Evolutionary conservation across 2,888 invertebrate genomes (phyloP), one percentile per base, ranked within the genome.

Genomic region (Heliconius sara): DNA sequence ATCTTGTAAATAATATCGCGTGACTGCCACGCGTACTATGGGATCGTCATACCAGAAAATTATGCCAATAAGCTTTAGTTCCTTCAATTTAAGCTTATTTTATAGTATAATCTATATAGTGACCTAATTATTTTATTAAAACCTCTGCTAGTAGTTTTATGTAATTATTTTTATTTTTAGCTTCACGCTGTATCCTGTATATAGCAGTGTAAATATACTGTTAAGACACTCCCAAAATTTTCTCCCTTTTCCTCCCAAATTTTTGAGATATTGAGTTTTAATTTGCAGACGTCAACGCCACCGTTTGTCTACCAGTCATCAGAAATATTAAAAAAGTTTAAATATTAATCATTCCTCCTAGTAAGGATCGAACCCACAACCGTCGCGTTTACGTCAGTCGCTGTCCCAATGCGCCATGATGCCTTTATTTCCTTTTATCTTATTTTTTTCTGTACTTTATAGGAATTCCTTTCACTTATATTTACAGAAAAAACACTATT

Each of bases 51-150:
- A 72, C 30, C 12, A 57, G 60, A 57, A 60, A 60, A 57, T 73
- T 30, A 16, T 43, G 39, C 73, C n/a, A 60, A 60, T n/a, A 73
- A 72, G 30, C n/a, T n/a, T 60, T 72, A 13, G 34, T 57, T 73
- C 34, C 73, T n/a, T 39, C 16, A 52, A 39, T 30, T 57, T 34
- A 60, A 34, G 34, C 34, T 57, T 34, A 13, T 57, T 73, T 73
- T 57, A 71, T n/a, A 52, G 57, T 47, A 57, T 30, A 10, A 22
- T 57, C 71, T n/a, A 57, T 30, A 6, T 34, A 57, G 5, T 72
- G 30, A 52, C 72, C 72, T 72, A 57, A 52, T 47, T 52, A 52
- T 71, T 30, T 71, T 52, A 47, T 30, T 39, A 39, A 68, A 22
- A 39, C 13, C 39, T 34, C 0, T 39, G 39, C 30, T n/a, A 68